Evolutionary conservation across 2,113 vertebrate genomes (phyloP).

Genomic region (Prunella fulvescens): DNA sequence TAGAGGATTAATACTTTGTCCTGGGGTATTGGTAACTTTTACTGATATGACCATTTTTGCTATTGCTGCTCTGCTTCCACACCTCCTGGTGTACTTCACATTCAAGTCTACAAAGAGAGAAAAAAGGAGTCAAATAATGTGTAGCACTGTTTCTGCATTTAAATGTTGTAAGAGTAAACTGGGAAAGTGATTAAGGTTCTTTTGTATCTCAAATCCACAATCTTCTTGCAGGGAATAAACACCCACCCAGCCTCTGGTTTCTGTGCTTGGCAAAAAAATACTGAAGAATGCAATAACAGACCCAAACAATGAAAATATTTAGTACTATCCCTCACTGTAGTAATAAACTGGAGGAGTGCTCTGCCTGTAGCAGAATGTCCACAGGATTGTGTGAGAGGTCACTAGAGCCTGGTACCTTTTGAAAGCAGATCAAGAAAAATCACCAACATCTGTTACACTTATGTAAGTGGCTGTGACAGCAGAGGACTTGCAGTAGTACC

Average conservation of each 20-base stretch:
- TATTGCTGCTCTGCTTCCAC: neutral
- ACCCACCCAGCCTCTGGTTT: neutral
- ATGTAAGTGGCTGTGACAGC: neutral
- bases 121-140: neutral
- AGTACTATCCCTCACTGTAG: neutral
- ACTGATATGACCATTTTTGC: neutral
- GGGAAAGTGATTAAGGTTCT: neutral
- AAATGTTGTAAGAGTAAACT: neutral
- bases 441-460: neutral
- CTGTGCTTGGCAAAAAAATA: neutral
- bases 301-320: neutral
- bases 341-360: neutral
- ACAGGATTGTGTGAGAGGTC: neutral
- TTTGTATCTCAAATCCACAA: neutral
- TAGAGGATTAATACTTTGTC: neutral
- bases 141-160: neutral
- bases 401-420: neutral
- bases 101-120: constrained; percentile 21
- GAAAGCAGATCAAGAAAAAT: neutral
- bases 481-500: neutral
- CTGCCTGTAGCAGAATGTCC: neutral
- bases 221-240: neutral
- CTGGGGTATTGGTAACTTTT: neutral
- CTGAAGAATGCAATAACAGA: neutral
- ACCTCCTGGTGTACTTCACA: neutral